Percentiles rank a stretch among this genome's conserved stretches.
Evolutionary conservation across 1,140 invertebrate species (phyloP).

Genomic region (Sipha flava): DNA sequence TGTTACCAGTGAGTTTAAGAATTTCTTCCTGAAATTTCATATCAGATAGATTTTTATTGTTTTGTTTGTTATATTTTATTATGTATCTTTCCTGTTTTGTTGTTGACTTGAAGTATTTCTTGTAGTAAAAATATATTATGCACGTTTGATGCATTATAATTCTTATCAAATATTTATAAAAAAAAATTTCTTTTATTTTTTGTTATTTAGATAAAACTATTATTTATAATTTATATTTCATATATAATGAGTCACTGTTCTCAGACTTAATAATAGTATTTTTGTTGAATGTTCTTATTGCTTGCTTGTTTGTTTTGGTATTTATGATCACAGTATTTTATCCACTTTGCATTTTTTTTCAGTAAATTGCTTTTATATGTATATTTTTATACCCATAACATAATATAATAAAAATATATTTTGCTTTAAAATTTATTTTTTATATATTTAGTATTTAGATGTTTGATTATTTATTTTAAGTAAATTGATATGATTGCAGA

Average conservation of each 20-base stretch:
- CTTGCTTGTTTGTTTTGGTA: neutral
- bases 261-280: neutral
- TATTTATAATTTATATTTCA: neutral
- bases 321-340: neutral
- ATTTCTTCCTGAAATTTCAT: neutral
- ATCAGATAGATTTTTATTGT: neutral
- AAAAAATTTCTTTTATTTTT: neutral
- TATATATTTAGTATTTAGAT: neutral
- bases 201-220: neutral
- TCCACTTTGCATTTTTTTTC: neutral
- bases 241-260: neutral
- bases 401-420: neutral
- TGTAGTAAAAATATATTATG: neutral
- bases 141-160: neutral
- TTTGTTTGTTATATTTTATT: neutral
- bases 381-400: neutral
- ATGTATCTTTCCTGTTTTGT: neutral
- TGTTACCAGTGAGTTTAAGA: slow-evolving; percentile 33
- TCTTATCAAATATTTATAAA: neutral
- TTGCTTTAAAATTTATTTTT: slow-evolving; percentile 3
- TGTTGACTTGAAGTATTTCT: neutral
- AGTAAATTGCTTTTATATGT: neutral
- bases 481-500: slow-evolving; percentile 65
- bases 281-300: neutral
- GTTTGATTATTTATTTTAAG: slow-evolving; percentile 44